phyloP scores from a whole-genome alignment of 2,888 invertebrate genomes.

The Synanthedon formicaeformis region DNA sequence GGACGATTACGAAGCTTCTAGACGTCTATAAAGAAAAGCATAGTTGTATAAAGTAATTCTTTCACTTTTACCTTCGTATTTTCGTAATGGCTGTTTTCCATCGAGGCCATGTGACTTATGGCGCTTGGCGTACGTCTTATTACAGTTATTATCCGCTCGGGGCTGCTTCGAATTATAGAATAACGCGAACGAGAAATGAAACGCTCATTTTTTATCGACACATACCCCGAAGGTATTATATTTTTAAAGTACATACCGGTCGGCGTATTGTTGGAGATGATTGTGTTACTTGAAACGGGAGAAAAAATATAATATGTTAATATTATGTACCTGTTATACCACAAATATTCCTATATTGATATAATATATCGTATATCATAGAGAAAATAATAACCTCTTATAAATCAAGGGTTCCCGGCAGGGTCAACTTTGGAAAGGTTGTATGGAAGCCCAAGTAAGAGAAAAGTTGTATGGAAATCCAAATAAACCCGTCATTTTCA shows the following conservation, averaged over 20 bases:
- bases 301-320: too few species aligned
- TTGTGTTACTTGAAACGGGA: background rate
- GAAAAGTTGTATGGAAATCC: too few species aligned
- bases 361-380: too few species aligned
- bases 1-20: too few species aligned
- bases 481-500: too few species aligned
- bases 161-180: slow-evolving; percentile 45
- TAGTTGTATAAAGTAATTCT: background rate
- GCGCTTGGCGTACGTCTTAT: slow-evolving; percentile 34
- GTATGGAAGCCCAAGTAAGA: too few species aligned
- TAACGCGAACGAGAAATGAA: slow-evolving; percentile 18
- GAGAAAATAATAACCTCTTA: too few species aligned
- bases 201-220: slow-evolving; percentile 19
- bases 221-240: slow-evolving; percentile 16
- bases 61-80: slow-evolving; percentile 14
- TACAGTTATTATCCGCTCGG: slow-evolving; percentile 51
- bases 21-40: too few species aligned
- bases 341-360: too few species aligned
- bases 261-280: slow-evolving; percentile 7
- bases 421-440: too few species aligned
- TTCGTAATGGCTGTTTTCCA: slow-evolving; percentile 16
- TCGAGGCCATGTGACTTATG: slow-evolving; percentile 45
- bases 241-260: slow-evolving; percentile 4
- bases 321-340: too few species aligned
- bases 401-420: too few species aligned